These are phyloP conservation scores for Isaurus tuberculatus DNA, from an alignment of 92 coral and sea anemone species.

Conservation along the genomic window DNA sequence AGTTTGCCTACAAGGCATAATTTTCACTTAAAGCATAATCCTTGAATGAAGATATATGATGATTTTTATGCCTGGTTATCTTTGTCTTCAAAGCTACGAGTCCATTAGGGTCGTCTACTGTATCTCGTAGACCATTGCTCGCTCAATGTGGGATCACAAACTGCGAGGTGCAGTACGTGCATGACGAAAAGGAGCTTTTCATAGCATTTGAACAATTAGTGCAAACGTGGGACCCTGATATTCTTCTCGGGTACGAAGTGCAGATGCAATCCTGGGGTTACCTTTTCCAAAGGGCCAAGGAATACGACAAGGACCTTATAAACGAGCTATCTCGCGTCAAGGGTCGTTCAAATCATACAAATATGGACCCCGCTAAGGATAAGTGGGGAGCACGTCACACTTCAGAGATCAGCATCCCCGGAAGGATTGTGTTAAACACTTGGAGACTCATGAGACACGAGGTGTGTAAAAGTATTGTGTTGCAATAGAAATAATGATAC, in stretches of 20 bases:
- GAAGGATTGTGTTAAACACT: constrained; percentile 88
- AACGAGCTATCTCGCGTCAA: constrained; percentile 81
- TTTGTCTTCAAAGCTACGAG: constrained; percentile 7
- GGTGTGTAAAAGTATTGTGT: constrained; percentile 52
- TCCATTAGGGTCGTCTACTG: background rate
- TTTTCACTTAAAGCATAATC: background rate
- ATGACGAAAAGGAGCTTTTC: constrained; percentile 82
- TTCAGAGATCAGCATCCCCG: constrained; percentile 88
- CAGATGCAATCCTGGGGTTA: constrained; percentile 99
- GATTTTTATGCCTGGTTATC: background rate
- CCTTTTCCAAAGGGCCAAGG: constrained; percentile 85
- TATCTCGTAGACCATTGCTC: constrained; percentile 7
- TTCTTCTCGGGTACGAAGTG: constrained; percentile 89
- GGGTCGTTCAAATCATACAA: constrained; percentile 83
- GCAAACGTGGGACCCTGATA: constrained; percentile 93
- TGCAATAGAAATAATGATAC: background rate
- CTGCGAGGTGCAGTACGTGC: constrained; percentile 64
- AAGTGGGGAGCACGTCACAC: constrained; percentile 92
- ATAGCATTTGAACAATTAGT: constrained; percentile 70
- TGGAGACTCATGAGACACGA: constrained; percentile 99
- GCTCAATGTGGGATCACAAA: constrained; percentile 65
- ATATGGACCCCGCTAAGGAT: constrained; percentile 95
- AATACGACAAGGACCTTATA: constrained; percentile 87
- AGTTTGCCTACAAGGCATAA: too few species aligned
- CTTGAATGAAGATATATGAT: background rate